Conservation (phyloP, 1,140 invertebrate genomes). For the Adoxophyes honmai region DNA sequence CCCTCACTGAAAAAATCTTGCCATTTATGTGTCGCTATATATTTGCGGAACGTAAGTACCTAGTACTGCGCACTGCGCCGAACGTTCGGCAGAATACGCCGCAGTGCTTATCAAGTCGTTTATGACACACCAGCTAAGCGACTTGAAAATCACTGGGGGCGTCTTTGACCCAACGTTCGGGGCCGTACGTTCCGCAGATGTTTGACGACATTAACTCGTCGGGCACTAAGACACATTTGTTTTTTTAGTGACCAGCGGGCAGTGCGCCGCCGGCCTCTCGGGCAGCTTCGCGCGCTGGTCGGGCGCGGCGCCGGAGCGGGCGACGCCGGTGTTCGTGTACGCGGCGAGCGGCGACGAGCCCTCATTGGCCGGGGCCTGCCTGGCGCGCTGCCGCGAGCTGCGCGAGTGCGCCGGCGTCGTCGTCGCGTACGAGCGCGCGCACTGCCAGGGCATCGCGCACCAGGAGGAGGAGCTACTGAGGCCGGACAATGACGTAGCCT, state of each 20-base stretch:
- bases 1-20: too few relatives aligned
- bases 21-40: too few relatives aligned
- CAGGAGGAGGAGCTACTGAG: conserved; percentile 32
- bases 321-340: conserved; percentile 59
- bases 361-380: conserved; percentile 54
- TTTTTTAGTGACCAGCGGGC: conserved; percentile 24
- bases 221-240: not conserved
- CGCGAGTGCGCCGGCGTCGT: conserved; percentile 50
- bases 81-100: too few relatives aligned
- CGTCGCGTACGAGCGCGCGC: conserved; percentile 49
- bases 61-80: too few relatives aligned
- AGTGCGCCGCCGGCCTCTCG: conserved; percentile 34
- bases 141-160: too few relatives aligned
- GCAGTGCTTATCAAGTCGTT: too few relatives aligned
- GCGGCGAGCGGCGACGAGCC: conserved; percentile 60
- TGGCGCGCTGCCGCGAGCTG: conserved; percentile 54
- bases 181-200: too few relatives aligned
- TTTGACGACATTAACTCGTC: too few relatives aligned
- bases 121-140: too few relatives aligned
- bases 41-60: too few relatives aligned
- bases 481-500: conserved; percentile 60
- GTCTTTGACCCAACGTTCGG: too few relatives aligned
- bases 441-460: conserved; percentile 51
- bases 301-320: conserved; percentile 44
- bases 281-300: conserved; percentile 59